Conservation (phyloP, 2,113 vertebrate genomes). For the Triplophysa siluroides region DNA sequence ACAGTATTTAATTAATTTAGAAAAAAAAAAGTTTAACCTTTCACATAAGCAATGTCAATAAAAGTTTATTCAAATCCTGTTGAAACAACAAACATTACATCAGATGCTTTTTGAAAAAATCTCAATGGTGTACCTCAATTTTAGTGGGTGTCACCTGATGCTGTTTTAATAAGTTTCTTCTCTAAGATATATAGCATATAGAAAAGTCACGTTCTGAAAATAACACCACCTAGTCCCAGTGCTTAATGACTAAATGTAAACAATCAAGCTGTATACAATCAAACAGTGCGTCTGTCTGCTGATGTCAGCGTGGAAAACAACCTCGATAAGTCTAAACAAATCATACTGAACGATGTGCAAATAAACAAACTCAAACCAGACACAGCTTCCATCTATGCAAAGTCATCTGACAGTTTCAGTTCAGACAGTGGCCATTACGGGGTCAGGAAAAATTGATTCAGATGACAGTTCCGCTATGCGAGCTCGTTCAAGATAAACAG, state of each 20-base stretch:
- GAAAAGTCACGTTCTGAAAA: background rate
- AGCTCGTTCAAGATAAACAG: background rate
- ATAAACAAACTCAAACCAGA: background rate
- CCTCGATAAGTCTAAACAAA: background rate
- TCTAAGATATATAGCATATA: background rate
- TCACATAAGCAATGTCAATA: too few relatives aligned
- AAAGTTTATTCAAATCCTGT: too few relatives aligned
- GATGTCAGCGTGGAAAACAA: background rate
- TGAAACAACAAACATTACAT: too few relatives aligned
- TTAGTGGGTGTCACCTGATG: background rate
- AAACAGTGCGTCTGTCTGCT: background rate
- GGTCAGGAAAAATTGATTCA: conserved; percentile 12
- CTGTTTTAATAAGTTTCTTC: background rate
- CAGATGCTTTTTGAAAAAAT: too few relatives aligned
- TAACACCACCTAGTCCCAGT: background rate
- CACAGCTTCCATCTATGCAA: background rate
- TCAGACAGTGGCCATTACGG: conserved; percentile 6
- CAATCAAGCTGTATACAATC: background rate
- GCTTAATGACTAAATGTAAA: background rate
- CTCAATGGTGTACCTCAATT: background rate
- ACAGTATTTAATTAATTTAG: too few relatives aligned
- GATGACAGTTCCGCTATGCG: background rate
- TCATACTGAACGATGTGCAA: background rate
- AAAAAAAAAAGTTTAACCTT: too few relatives aligned
- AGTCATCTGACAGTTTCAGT: conserved; percentile 27